Conservation (phyloP, 2,113 vertebrate species). For the Panthera uncia region DNA sequence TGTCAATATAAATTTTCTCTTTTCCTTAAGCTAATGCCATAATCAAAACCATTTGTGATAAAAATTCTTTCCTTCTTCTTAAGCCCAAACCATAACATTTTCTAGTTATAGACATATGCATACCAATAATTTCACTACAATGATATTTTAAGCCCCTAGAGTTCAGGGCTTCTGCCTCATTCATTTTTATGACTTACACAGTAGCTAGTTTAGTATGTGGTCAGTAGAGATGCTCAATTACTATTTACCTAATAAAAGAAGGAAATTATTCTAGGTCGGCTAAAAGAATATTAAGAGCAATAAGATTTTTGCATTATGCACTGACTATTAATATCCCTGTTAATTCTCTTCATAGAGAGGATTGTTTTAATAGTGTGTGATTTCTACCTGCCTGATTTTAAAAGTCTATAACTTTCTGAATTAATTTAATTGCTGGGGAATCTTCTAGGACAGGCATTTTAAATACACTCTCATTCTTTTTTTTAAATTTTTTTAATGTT, state of each 20-base stretch:
- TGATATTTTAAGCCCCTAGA: neutral
- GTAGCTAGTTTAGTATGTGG: neutral
- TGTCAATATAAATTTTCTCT: constrained; percentile 28
- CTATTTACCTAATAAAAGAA: neutral
- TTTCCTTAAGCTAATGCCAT: neutral
- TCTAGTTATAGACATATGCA: neutral
- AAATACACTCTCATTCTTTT: neutral
- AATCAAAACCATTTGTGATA: neutral
- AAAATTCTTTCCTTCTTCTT: neutral
- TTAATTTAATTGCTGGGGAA: neutral
- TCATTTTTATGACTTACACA: neutral
- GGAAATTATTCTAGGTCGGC: neutral
- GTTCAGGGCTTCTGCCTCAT: neutral
- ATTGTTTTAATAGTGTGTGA: neutral
- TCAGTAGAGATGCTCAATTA: neutral
- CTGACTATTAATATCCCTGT: neutral
- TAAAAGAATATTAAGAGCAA: neutral
- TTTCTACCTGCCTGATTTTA: neutral
- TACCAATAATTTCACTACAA: neutral
- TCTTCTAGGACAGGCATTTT: neutral
- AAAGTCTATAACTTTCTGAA: neutral
- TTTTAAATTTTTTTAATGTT: no score
- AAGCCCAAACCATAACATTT: neutral
- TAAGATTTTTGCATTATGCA: neutral
- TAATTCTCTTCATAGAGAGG: neutral